Evolutionary conservation across 2,113 vertebrate species (phyloP).

Genomic region (Chamaetylas fuelleborni): DNA sequence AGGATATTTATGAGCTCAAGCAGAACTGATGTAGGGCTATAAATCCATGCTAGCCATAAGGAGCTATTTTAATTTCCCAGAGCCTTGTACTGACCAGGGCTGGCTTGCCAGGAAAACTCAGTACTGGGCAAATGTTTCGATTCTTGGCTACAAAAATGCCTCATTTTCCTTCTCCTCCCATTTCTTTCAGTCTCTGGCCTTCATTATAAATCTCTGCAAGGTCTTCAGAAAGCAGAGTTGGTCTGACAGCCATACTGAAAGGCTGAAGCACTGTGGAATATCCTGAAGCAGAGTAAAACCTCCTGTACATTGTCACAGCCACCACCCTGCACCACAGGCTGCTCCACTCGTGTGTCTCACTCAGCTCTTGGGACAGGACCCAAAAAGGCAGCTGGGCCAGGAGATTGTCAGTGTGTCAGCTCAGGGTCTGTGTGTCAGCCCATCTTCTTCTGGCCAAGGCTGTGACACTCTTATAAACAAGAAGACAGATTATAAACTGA

Average conservation of each 20-base stretch:
- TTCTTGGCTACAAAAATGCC: not conserved
- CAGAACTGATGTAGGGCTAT: not conserved
- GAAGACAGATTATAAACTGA: not conserved
- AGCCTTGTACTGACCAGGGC: not conserved
- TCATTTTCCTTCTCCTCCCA: not conserved
- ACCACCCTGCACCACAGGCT: not conserved
- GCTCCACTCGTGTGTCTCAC: not conserved
- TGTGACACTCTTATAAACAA: not conserved
- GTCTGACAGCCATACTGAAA: not conserved
- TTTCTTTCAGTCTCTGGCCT: not conserved
- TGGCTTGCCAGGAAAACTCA: constrained; percentile 12
- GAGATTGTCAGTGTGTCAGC: not conserved
- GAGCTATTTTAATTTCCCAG: constrained; percentile 22
- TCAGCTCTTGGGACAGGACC: accelerated
- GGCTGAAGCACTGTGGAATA: not conserved
- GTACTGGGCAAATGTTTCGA: not conserved
- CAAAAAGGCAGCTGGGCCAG: not conserved
- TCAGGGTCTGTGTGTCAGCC: not conserved
- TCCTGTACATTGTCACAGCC: not conserved
- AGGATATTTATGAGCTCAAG: not conserved
- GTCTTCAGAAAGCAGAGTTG: not conserved
- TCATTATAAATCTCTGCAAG: not conserved
- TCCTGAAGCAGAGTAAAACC: not conserved
- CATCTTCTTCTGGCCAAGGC: not conserved
- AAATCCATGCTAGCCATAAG: not conserved